Base-by-base conservation (phyloP, 2,888 invertebrate species). In the Yponomeuta sedellus region DNA sequence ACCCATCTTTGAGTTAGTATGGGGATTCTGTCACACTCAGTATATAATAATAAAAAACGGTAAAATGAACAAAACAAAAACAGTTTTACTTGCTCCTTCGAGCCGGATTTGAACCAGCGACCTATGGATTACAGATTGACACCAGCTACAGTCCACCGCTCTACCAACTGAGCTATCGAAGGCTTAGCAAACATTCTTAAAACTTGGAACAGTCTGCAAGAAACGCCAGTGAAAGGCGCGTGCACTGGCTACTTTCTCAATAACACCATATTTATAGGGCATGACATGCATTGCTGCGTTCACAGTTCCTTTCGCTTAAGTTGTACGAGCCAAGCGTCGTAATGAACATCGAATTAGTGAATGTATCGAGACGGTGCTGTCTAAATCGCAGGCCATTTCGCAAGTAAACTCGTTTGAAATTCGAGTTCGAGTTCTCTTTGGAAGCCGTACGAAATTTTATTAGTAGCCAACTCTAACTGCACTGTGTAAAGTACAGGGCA, bases 21-120 rank as follows among this genome's bases (percentile, higher is more conserved):
- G 12, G 12, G 44, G 16, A 34, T 34, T 34, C 8, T 34, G 34
- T 34, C 8, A 8, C 8, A 34, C 6, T 34, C 0, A 5, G 10
- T 8, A 34, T 34, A 8, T 4, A 25, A 25, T 25, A 25, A 25
- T 4, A 25, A 25, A 25, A 25, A 25, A 25, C 2, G 2, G 12
- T 44, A 44, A 44, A 44, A 44, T 44, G 10, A 44, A 16, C 12
- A 58, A 20, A 22, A 63, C 16, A 64, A 10, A 64, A 56, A 56
- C 8, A 64, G 57, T 0, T 28, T 10, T 64, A n/a, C 2, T 20
- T 25, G 28, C 52, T 92, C 91, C 92, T 91, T 92, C 91, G 92
- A 92, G 88, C 92, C 92, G 92, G 92, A 92, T 92, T 92, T 92
- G 92, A 92, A 92, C 92, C 92, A 92, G 92, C 88, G 65, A 65